Evolutionary conservation across 2,888 invertebrate species (phyloP), one percentile per base, ranked within the genome.

Genomic region (Stegophylla sp.): DNA sequence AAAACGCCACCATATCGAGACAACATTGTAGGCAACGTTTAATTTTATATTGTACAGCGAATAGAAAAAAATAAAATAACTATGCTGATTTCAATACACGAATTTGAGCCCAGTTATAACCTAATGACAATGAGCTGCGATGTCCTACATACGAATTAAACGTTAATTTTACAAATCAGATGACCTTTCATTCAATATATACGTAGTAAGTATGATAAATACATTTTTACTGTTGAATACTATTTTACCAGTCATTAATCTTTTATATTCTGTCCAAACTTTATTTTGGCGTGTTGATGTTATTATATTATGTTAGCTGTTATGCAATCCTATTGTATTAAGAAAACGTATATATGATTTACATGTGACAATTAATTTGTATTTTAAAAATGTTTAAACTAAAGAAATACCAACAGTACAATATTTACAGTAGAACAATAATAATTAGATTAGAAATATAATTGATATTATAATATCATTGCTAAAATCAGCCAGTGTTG

Each of bases 111-210:
- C 12, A 10, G 10, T 23, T 12, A n/a, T n/a, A 34, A 34, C 34
- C 7, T 10, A n/a, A 12, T 56, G 20, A 56, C 56, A 56, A 56
- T 56, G 20, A 20, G 20, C 56, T n/a, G n/a, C 23, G 10, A 23
- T 10, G 56, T 20, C 12, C 56, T 56, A 56, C 56, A 56, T 56
- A 20, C 12, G 12, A 12, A 20, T 56, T 10, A 20, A 56, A 56
- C 56, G 56, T 10, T 56, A 56, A 56, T 56, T 56, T 56, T 7
- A 23, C 23, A 56, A 20, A 56, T 56, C 56, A 56, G 56, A 56
- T 56, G 23, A 56, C 56, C 56, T 56, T 56, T 56, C 10, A 0
- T 23, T 56, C 1, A 23, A 20, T 56, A 56, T 23, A 23, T 10
- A 56, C 20, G 12, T 56, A 23, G 20, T 56, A 10, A n/a, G 23